A percentile compares a stretch with the other conserved stretches of the same genome.
Evolutionary conservation across 2,888 invertebrate species (phyloP).

Genomic region (Ferrisia virgata): DNA sequence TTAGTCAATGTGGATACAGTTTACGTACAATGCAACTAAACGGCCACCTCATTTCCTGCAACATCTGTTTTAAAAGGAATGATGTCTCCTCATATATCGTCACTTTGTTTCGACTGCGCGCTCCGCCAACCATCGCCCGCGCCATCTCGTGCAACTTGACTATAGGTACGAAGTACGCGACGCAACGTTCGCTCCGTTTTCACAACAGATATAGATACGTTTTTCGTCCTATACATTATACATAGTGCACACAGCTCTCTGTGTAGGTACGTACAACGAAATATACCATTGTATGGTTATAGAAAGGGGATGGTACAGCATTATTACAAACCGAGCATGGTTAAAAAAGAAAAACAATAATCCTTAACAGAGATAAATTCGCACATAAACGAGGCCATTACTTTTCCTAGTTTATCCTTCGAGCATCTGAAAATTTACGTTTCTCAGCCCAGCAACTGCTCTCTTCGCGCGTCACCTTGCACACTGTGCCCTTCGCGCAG

Average conservation of each 20-base stretch:
- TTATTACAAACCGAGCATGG: constrained; percentile 20
- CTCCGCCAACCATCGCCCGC: not conserved
- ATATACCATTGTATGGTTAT: not conserved
- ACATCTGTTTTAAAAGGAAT: constrained; percentile 37
- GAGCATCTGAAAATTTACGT: constrained; percentile 26
- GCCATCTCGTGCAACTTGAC: too few species aligned
- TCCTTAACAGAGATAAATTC: constrained; percentile 30
- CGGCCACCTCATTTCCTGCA: constrained; percentile 33
- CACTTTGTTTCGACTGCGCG: constrained; percentile 19
- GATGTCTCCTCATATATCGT: constrained; percentile 38
- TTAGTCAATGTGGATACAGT: constrained; percentile 30
- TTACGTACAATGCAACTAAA: constrained; percentile 32
- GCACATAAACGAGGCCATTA: constrained; percentile 30
- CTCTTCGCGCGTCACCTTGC: not conserved
- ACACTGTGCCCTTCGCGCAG: not conserved
- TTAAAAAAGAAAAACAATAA: constrained; percentile 30
- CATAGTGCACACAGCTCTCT: too few species aligned
- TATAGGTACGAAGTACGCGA: not conserved
- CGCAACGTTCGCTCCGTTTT: not conserved
- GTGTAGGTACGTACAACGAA: too few species aligned
- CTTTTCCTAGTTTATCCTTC: constrained; percentile 27
- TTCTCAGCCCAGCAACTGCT: not conserved
- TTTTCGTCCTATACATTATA: not conserved
- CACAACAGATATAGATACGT: not conserved
- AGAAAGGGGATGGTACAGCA: too few species aligned